Conservation (phyloP, 2,797 vertebrate species). For the Microhierax caerulescens region DNA sequence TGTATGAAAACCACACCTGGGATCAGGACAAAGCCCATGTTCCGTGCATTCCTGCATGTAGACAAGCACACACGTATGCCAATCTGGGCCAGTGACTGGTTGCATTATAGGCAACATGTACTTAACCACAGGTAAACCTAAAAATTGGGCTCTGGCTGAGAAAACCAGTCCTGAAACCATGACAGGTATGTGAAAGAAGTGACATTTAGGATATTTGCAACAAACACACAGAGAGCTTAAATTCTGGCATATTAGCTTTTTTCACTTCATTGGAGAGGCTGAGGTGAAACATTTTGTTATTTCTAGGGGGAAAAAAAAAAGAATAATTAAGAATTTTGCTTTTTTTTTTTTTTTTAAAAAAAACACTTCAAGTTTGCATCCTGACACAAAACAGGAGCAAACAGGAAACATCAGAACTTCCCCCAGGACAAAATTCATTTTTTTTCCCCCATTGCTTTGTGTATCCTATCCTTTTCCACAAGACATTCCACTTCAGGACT, state of each 20-base stretch:
- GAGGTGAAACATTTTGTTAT: background rate
- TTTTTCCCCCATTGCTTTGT: background rate
- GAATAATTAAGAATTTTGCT: background rate
- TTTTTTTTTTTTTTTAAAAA: no score
- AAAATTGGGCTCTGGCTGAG: background rate
- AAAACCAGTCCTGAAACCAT: background rate
- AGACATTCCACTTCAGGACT: background rate
- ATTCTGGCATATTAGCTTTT: background rate
- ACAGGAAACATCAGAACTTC: background rate
- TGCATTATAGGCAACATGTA: background rate
- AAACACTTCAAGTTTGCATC: background rate
- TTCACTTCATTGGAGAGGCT: background rate
- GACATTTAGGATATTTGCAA: background rate
- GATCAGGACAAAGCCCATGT: background rate
- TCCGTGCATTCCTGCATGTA: background rate
- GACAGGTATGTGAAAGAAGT: background rate
- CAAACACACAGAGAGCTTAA: background rate
- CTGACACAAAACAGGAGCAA: background rate
- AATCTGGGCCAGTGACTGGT: background rate
- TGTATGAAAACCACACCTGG: background rate
- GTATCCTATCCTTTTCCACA: background rate
- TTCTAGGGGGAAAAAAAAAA: background rate
- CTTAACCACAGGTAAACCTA: no score
- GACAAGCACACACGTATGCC: accelerated
- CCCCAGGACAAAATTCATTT: background rate